Conservation (phyloP, 2,113 vertebrate species). For the Rhynchomys soricoides region DNA sequence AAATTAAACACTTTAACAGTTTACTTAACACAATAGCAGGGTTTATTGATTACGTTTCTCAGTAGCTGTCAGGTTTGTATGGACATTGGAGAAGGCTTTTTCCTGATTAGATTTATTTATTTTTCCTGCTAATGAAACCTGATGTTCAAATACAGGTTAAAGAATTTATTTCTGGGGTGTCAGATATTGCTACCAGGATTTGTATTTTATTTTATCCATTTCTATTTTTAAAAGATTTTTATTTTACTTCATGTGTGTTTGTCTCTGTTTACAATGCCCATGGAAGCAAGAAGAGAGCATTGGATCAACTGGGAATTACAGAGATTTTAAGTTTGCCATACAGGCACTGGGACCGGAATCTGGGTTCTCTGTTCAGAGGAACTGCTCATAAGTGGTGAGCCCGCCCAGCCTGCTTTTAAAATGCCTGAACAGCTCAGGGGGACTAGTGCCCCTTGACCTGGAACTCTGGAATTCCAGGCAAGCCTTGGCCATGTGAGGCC, state of each 20-base stretch:
- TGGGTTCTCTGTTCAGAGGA: neutral
- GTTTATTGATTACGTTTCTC: neutral
- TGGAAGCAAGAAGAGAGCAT: neutral
- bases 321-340: too few relatives aligned
- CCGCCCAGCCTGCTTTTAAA: neutral
- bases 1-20: neutral
- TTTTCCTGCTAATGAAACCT: too few relatives aligned
- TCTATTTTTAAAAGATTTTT: neutral
- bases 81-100: neutral
- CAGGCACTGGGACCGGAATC: neutral
- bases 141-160: neutral
- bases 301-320: neutral
- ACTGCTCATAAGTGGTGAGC: neutral
- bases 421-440: neutral
- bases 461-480: neutral
- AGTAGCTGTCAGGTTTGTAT: accelerated
- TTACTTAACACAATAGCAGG: neutral
- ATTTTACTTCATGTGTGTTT: neutral
- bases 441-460: neutral
- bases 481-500: too few relatives aligned
- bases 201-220: neutral
- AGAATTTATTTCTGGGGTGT: neutral
- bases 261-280: neutral
- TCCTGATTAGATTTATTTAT: neutral
- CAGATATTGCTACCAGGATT: neutral